Evolutionary conservation across 2,113 vertebrate genomes (phyloP).

Genomic region (Fulica atra): DNA sequence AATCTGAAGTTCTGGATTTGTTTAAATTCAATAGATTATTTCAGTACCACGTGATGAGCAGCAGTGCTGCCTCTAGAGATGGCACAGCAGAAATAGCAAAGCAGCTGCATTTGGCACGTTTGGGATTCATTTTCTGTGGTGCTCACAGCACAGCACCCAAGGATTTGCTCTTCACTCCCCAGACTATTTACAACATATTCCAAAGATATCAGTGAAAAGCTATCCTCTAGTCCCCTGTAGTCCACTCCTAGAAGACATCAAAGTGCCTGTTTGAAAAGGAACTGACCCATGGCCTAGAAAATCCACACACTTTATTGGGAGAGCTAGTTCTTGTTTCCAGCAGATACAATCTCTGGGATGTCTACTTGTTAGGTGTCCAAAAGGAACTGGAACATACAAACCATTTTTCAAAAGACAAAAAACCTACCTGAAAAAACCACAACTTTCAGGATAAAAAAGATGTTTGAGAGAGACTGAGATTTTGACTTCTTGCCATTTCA

Average conservation of each 20-base stretch:
- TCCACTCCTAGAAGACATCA: not conserved
- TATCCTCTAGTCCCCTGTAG: not conserved
- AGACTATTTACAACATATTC: not conserved
- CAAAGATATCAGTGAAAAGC: not conserved
- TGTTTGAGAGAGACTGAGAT: not conserved
- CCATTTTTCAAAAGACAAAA: not conserved
- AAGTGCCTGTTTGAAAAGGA: not conserved
- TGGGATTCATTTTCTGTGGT: not conserved
- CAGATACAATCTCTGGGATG: not conserved
- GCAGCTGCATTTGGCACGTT: not conserved
- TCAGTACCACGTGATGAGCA: rapidly evolving
- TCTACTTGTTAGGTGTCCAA: not conserved
- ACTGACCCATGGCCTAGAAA: not conserved
- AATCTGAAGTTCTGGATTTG: not conserved
- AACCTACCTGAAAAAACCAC: not conserved
- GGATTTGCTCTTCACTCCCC: not conserved
- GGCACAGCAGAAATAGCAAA: not conserved
- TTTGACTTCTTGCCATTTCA: not conserved
- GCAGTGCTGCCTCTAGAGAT: not conserved
- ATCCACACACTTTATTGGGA: not conserved
- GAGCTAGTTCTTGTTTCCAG: not conserved
- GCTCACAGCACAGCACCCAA: not conserved
- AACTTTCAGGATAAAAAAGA: not conserved
- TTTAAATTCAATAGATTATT: slow-evolving; percentile 22
- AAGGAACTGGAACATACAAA: not conserved